These are phyloP conservation scores for Papilio helenus DNA, from an alignment of 1,140 invertebrate genomes.

Conservation along the genomic window DNA sequence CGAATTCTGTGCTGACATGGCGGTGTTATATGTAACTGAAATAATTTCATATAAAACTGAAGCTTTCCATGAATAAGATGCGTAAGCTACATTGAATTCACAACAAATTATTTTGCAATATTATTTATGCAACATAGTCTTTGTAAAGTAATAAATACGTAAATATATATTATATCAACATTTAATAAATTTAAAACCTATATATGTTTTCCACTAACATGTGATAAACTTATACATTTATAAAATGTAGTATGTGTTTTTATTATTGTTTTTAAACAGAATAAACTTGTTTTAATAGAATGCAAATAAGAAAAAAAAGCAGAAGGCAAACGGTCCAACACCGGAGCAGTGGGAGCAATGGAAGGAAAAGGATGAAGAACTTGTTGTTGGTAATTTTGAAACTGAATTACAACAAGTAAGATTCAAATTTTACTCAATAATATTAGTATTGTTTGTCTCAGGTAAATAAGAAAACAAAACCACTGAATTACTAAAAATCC, in stretches of 20 bases:
- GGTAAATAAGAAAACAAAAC: too few relatives aligned
- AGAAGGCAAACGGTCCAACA: constrained; percentile 69
- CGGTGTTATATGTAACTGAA: not conserved
- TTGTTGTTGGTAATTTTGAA: constrained; percentile 86
- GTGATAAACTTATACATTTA: not conserved
- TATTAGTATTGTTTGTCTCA: not conserved
- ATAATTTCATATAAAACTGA: too few relatives aligned
- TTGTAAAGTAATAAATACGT: too few relatives aligned
- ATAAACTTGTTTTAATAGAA: constrained; percentile 43
- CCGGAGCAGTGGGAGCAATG: constrained; percentile 84
- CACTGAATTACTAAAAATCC: too few relatives aligned
- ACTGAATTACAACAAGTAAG: constrained; percentile 85
- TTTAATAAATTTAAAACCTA: not conserved
- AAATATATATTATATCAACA: not conserved
- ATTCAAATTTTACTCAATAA: constrained; percentile 28
- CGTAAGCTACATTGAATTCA: not conserved
- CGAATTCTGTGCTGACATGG: not conserved
- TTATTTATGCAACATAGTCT: too few relatives aligned
- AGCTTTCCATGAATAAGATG: not conserved
- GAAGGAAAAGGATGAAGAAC: constrained; percentile 85
- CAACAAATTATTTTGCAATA: not conserved
- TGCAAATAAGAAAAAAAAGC: constrained; percentile 64
- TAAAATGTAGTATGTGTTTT: not conserved
- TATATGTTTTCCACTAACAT: not conserved
- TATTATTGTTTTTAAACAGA: not conserved